These are phyloP conservation scores for Spatulosminthurus flaviceps DNA, from an alignment of 2,888 invertebrate species.

Conservation along the genomic window DNA sequence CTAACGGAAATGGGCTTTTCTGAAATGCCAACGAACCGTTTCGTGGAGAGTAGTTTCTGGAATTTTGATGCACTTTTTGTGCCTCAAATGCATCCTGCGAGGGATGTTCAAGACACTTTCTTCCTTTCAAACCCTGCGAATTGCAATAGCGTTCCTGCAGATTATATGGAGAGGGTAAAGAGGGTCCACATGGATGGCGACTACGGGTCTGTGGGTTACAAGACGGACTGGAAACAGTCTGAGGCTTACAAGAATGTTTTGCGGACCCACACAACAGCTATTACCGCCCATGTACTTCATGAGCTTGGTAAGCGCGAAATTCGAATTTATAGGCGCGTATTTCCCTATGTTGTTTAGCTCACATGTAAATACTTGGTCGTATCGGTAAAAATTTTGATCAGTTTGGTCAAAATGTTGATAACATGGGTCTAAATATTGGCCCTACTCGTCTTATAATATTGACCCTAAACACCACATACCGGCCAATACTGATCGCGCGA, in stretches of 20 bases:
- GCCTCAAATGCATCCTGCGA: conserved; percentile 98
- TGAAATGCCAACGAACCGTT: conserved; percentile 98
- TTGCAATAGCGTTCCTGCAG: conserved; percentile 78
- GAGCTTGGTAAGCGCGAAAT: conserved; percentile 35
- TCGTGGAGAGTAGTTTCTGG: conserved; percentile 98
- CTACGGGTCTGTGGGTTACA: conserved; percentile 89
- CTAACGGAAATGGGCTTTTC: conserved; percentile 95
- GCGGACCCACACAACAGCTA: conserved; percentile 97
- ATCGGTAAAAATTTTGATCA: too few species aligned
- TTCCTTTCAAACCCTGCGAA: conserved; percentile 77
- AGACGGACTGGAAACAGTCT: conserved; percentile 92
- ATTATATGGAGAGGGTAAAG: conserved; percentile 89
- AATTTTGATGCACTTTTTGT: conserved; percentile 99
- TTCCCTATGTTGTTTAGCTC: too few species aligned
- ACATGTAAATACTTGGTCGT: too few species aligned
- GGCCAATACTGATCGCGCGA: too few species aligned
- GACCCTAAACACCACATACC: too few species aligned
- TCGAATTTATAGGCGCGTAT: too few species aligned
- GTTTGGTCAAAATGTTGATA: too few species aligned
- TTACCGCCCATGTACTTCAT: conserved; percentile 94
- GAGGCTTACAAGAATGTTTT: conserved; percentile 96
- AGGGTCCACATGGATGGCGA: conserved; percentile 90
- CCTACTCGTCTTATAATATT: too few species aligned
- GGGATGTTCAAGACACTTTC: conserved; percentile 99
- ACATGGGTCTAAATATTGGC: too few species aligned